A percentile compares a stretch with the other conserved stretches of the same genome.
Evolutionary conservation across 2,113 vertebrate genomes (phyloP).

Genomic region (Erpornis zantholeuca): DNA sequence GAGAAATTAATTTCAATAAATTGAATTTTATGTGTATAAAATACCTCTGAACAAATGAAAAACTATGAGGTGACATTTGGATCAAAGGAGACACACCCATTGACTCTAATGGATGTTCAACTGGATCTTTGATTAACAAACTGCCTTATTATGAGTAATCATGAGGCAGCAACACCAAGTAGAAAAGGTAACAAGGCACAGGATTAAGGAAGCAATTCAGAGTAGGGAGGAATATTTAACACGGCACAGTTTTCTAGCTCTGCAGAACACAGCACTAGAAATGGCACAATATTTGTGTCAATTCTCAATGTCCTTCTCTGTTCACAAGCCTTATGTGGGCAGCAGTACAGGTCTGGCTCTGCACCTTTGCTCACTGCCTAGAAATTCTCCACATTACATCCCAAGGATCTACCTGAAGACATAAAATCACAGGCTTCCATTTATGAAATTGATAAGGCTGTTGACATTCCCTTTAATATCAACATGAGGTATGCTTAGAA

Average conservation of each 20-base stretch:
- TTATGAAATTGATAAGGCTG: not conserved
- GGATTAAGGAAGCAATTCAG: not conserved
- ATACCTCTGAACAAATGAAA: constrained; percentile 64
- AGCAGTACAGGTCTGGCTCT: not conserved
- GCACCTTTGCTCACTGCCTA: not conserved
- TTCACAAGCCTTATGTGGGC: not conserved
- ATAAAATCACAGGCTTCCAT: not conserved
- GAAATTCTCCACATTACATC: not conserved
- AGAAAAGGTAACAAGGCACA: not conserved
- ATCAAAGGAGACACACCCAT: constrained; percentile 51
- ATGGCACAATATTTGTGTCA: not conserved
- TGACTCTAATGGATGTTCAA: constrained; percentile 17
- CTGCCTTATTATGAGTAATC: not conserved
- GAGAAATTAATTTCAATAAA: constrained; percentile 74
- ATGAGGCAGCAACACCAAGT: not conserved
- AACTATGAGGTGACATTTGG: constrained; percentile 38
- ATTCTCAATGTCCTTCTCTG: not conserved
- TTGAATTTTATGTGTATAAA: constrained; percentile 60
- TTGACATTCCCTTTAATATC: not conserved
- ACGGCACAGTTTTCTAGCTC: not conserved
- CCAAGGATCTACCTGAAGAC: not conserved
- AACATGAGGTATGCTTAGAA: not conserved
- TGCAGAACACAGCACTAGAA: not conserved
- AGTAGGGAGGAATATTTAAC: not conserved
- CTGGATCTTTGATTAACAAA: constrained; percentile 46